Evolutionary conservation across 2,888 invertebrate genomes (phyloP).

Genomic region (Acanthoscelides obtectus): DNA sequence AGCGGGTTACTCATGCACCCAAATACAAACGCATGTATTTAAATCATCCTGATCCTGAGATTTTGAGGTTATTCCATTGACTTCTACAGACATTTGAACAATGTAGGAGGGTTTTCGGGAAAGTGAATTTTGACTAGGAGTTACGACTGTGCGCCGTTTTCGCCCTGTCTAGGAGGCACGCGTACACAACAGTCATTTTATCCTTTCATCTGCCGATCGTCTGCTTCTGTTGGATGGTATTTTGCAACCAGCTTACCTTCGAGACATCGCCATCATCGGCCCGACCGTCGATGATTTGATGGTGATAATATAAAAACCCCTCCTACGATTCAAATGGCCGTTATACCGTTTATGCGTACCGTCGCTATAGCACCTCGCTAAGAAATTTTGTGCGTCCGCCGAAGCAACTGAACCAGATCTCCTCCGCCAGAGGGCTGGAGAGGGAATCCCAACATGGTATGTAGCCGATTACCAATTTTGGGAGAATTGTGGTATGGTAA

Average conservation of each 20-base stretch:
- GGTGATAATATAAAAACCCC: background rate
- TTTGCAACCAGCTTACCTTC: background rate
- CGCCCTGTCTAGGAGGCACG: too few relatives aligned
- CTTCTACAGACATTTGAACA: too few relatives aligned
- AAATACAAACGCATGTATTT: too few relatives aligned
- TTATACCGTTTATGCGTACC: background rate
- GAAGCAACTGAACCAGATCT: background rate
- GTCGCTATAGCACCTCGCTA: background rate
- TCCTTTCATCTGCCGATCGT: background rate
- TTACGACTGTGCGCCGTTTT: too few relatives aligned
- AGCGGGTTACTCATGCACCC: too few relatives aligned
- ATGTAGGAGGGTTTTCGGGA: too few relatives aligned
- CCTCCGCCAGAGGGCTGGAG: background rate
- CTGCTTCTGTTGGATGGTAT: background rate
- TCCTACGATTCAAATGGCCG: background rate
- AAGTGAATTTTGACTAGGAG: too few relatives aligned
- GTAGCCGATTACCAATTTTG: background rate
- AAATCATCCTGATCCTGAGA: too few relatives aligned
- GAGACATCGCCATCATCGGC: background rate
- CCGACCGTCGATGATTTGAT: background rate
- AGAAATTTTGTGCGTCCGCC: background rate
- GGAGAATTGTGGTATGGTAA: background rate
- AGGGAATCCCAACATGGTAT: background rate
- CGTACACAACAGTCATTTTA: background rate
- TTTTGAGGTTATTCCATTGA: too few relatives aligned